phyloP scores from a whole-genome alignment of 2,888 invertebrate species.

The Andrena trimmerana region DNA sequence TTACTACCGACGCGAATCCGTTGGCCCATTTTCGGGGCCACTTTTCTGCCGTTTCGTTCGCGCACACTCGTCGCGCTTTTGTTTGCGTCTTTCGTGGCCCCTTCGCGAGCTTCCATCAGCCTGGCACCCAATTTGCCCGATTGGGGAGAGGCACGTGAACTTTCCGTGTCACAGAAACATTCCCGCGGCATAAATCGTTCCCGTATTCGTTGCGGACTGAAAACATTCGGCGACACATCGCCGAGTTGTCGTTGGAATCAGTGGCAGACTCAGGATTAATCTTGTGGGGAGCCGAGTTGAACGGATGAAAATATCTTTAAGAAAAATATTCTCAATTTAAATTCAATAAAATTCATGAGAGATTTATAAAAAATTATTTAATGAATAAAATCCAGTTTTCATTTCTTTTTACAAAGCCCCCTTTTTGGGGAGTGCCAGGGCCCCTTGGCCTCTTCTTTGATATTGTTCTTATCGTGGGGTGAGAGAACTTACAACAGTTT shows the following conservation, averaged over 20 bases:
- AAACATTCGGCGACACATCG: slow-evolving; percentile 25
- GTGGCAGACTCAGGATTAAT: neutral
- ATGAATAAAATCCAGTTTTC: no score
- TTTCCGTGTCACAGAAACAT: slow-evolving; percentile 33
- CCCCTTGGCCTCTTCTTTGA: no score
- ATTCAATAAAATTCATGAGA: no score
- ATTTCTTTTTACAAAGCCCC: no score
- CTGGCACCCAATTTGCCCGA: slow-evolving; percentile 65
- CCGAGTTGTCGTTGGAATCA: neutral
- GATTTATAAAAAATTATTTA: no score
- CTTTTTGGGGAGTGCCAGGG: no score
- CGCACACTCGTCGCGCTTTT: slow-evolving; percentile 63
- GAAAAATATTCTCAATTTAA: no score
- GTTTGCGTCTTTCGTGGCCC: slow-evolving; percentile 61
- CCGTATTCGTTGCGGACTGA: slow-evolving; percentile 1
- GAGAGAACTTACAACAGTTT: no score
- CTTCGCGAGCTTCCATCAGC: slow-evolving; percentile 63
- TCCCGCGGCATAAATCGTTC: slow-evolving; percentile 25
- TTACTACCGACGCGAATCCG: slow-evolving; percentile 76
- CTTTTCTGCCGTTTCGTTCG: slow-evolving; percentile 76
- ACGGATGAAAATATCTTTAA: no score
- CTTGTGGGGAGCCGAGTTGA: no score
- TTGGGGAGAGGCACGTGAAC: slow-evolving; percentile 50
- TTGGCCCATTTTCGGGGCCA: slow-evolving; percentile 79
- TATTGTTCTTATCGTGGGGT: no score